Base-by-base conservation (phyloP, 1,140 invertebrate species). In the Calosoma granatense region DNA sequence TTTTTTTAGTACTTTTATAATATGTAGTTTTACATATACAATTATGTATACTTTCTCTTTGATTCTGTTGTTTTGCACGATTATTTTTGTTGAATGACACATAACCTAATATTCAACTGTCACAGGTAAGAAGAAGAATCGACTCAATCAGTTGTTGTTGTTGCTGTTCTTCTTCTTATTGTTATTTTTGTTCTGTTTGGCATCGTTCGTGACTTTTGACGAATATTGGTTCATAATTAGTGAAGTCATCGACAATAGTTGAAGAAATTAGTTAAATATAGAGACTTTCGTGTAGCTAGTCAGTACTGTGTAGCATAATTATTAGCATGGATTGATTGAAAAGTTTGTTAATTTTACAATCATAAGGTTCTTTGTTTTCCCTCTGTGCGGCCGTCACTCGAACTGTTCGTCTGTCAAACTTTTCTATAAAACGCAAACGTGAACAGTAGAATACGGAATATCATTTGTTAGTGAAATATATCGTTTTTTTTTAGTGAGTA, bases 401-500 rank as follows among this genome's bases (percentile, higher is more conserved):
- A n/a, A n/a, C n/a, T n/a, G n/a, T n/a, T n/a, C n/a, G n/a, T n/a
- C 6, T 47, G 41, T 47, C 41, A 9, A 17, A 6, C 41, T 11
- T 12, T 12, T 47, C 17, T 47, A 12, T 11, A 47, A 47, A 47
- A 47, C 17, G 17, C 9, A 47, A 47, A 47, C n/a, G 6, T 12
- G 41, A 17, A 47, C 15, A 47, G 6, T 3, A 17, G 17, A 11
- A 47, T 17, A 47, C 41, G 41, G 15, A 47, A 47, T 47, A 47
- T 47, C 41, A 12, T 47, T 47, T 47, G 41, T 47, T 47, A 47
- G 41, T 47, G 17, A 47, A 47, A 47, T 47, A 47, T 47, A 47
- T 47, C 41, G 41, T 11, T 47, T 47, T 47, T 47, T 47, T 47
- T 47, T 47, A 47, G 41, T 47, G 41, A 47, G 26, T n/a, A 36